These are phyloP conservation scores for Brachyhypopomus gauderio DNA, from an alignment of 2,113 vertebrate genomes.

Conservation along the genomic window DNA sequence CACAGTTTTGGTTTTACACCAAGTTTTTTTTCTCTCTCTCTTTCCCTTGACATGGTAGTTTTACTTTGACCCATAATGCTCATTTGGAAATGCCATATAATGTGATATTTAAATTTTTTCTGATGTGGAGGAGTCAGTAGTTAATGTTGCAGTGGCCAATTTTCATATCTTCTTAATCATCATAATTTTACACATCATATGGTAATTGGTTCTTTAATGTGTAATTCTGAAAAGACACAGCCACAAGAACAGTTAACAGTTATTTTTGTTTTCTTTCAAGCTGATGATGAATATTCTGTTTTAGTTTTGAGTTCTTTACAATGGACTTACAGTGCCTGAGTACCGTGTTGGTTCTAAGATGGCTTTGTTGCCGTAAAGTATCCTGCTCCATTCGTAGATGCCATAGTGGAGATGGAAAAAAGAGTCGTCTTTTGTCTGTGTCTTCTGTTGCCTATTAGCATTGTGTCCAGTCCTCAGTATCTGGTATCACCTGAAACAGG, in stretches of 20 bases:
- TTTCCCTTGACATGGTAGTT: background rate
- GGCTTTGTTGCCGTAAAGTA: background rate
- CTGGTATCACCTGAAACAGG: background rate
- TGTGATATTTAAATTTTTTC: background rate
- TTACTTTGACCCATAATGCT: background rate
- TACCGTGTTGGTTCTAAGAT: background rate
- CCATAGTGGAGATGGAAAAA: background rate
- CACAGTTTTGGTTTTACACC: background rate
- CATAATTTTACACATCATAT: constrained; percentile 5
- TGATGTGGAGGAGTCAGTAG: background rate
- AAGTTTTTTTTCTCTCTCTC: background rate
- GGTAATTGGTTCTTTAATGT: background rate
- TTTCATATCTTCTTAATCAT: background rate
- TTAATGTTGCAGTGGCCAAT: background rate
- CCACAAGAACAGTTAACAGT: background rate
- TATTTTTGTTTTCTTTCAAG: background rate
- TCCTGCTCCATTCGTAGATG: background rate
- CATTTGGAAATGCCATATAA: background rate
- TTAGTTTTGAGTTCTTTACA: background rate
- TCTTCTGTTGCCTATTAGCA: background rate
- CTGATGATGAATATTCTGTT: constrained; percentile 7
- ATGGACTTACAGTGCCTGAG: background rate
- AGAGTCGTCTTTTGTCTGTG: background rate
- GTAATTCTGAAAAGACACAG: background rate
- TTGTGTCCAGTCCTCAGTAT: background rate